Percentiles rank a stretch among this genome's conserved stretches.
phyloP scores from a whole-genome alignment of 2,797 vertebrate genomes.

The Rhabdomys pumilio region DNA sequence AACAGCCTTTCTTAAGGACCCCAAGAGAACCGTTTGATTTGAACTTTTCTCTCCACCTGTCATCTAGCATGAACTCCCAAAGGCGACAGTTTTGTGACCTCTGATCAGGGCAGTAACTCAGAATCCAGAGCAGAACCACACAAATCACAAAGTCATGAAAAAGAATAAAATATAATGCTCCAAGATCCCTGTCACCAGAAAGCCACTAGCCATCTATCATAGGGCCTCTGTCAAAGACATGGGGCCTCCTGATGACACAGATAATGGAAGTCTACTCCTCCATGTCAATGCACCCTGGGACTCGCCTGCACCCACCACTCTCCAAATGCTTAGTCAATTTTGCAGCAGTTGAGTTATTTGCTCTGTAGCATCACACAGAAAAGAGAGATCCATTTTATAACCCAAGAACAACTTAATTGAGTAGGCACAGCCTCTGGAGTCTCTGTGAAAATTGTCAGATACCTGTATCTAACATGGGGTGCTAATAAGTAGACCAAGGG shows the following conservation, averaged over 20 bases:
- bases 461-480: fast-evolving
- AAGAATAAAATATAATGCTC: background rate
- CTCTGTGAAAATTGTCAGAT: background rate
- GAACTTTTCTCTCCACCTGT: background rate
- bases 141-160: background rate
- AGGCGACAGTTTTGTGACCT: background rate
- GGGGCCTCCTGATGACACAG: background rate
- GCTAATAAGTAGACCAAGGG: fast-evolving
- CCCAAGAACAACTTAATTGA: background rate
- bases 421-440: background rate
- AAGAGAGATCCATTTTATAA: fast-evolving
- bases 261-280: fast-evolving
- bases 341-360: background rate
- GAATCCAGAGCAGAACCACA: background rate
- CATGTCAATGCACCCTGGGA: fast-evolving
- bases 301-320: no score
- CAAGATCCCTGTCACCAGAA: background rate
- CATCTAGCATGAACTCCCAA: background rate
- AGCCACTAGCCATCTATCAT: background rate
- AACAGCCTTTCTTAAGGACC: background rate
- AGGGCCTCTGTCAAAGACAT: background rate
- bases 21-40: background rate
- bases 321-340: no score
- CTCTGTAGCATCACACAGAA: background rate
- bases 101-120: background rate